These are phyloP conservation scores for Aradophagus sp. DNA, from an alignment of 1,140 invertebrate species.

Conservation along the genomic window DNA sequence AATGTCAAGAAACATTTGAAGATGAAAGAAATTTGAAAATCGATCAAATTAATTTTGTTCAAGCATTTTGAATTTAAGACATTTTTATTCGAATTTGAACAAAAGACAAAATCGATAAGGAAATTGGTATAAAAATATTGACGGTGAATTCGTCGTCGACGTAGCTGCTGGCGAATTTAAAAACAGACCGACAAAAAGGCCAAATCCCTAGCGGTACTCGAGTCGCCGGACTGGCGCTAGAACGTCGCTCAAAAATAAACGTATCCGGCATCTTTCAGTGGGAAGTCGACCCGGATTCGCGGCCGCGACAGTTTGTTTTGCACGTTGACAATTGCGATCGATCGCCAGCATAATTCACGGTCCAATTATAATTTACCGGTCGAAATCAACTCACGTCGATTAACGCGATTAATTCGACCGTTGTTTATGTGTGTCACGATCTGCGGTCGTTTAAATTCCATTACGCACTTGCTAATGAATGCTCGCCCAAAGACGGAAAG, in stretches of 20 bases:
- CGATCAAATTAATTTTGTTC: no score
- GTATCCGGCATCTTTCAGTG: conserved; percentile 5
- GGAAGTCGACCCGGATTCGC: conserved; percentile 21
- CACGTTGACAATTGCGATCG: conserved; percentile 18
- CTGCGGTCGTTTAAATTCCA: conserved; percentile 12
- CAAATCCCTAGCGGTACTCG: conserved; percentile 5
- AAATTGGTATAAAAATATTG: no score
- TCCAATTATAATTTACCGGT: conserved; percentile 24
- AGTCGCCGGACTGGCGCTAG: conserved; percentile 10
- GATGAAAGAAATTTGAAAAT: no score
- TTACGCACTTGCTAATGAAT: no score
- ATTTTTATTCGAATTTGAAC: no score
- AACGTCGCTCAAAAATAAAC: conserved; percentile 33
- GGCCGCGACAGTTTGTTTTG: conserved; percentile 21
- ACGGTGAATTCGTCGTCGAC: no score
- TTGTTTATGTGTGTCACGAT: conserved; percentile 26
- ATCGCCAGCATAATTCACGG: conserved; percentile 12
- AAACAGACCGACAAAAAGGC: conserved; percentile 27
- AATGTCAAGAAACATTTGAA: no score
- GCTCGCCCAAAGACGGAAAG: no score
- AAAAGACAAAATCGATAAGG: no score
- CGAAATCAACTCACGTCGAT: conserved; percentile 15
- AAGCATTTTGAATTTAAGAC: no score
- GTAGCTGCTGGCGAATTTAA: no score
- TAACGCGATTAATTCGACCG: conserved; percentile 8